Percentiles rank a stretch among this genome's conserved stretches.
Evolutionary conservation across 2,113 vertebrate species (phyloP).

Genomic region (Atherinomorus stipes): DNA sequence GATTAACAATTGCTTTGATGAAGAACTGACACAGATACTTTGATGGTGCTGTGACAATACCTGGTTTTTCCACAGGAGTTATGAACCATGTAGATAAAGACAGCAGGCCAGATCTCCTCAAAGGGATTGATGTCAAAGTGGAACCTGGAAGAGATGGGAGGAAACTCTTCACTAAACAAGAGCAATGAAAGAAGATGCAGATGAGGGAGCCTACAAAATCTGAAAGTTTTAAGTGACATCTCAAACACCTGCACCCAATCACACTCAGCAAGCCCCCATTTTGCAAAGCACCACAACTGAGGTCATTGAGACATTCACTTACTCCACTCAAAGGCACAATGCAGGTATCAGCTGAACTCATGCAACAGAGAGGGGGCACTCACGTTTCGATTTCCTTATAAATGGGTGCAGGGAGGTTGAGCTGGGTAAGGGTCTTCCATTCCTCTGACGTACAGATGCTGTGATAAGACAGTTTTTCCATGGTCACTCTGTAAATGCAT

Average conservation of each 20-base stretch:
- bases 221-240: conserved; percentile 33
- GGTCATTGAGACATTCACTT: conserved; percentile 28
- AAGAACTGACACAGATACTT: neutral
- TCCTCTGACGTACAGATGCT: conserved; percentile 97
- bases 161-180: neutral
- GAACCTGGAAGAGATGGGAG: conserved; percentile 82
- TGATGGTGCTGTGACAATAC: conserved; percentile 72
- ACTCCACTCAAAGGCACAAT: conserved; percentile 18
- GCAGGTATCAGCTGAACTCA: neutral
- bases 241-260: conserved; percentile 6
- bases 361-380: conserved; percentile 46
- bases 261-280: neutral
- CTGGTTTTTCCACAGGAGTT: conserved; percentile 93
- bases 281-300: conserved; percentile 10
- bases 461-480: conserved; percentile 99
- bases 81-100: conserved; percentile 97
- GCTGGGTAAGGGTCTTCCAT: conserved; percentile 92
- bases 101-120: conserved; percentile 97
- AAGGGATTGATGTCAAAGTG: conserved; percentile 97
- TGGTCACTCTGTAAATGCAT: conserved; percentile 98
- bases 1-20: neutral
- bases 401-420: conserved; percentile 88
- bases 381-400: conserved; percentile 96
- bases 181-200: neutral
- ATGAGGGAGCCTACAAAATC: conserved; percentile 20